These are phyloP conservation scores for Phataginus tricuspis DNA, from an alignment of 2,797 vertebrate genomes.

Conservation along the genomic window DNA sequence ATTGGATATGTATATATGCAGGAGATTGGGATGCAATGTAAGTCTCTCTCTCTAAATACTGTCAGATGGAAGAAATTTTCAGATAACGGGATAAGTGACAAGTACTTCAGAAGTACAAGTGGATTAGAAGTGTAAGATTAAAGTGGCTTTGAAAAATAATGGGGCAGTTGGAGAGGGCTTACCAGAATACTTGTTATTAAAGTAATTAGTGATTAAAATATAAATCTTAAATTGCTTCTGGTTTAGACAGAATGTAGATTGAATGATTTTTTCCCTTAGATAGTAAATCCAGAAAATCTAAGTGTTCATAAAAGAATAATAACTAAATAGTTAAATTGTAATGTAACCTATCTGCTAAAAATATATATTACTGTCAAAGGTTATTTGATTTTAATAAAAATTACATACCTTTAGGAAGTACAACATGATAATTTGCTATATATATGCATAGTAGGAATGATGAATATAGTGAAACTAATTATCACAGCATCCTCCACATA, in stretches of 20 bases:
- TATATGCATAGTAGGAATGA: not conserved
- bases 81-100: not conserved
- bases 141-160: constrained; percentile 23
- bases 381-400: not conserved
- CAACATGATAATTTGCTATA: not conserved
- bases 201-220: constrained; percentile 33
- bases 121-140: not conserved
- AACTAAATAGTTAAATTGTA: not conserved
- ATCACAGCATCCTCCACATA: not conserved
- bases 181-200: not conserved
- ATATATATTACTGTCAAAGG: not conserved
- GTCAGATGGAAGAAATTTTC: not conserved
- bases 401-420: not conserved
- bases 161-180: not conserved
- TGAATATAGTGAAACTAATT: no score
- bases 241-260: not conserved
- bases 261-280: not conserved
- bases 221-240: not conserved
- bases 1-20: accelerated
- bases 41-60: not conserved
- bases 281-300: not conserved
- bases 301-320: not conserved
- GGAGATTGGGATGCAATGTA: no score
- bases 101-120: not conserved
- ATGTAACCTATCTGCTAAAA: not conserved